phyloP scores from a whole-genome alignment of 1,140 invertebrate species.

The Neodiprion lecontei region DNA sequence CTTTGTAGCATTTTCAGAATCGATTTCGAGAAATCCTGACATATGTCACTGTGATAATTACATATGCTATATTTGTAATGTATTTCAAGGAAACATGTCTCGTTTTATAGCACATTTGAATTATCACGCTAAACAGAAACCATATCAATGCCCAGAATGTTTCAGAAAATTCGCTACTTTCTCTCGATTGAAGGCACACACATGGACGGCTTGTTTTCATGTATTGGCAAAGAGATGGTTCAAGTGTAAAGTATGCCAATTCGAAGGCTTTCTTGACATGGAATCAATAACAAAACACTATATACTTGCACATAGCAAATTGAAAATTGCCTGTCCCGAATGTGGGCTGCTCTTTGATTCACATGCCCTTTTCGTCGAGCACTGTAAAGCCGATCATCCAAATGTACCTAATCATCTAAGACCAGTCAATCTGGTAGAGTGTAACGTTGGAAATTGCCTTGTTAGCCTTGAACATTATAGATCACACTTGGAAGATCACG shows the following conservation, averaged over 20 bases:
- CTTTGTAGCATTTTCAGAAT: slow-evolving; percentile 46
- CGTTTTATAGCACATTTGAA: slow-evolving; percentile 46
- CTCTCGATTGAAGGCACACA: slow-evolving; percentile 42
- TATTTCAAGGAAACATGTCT: slow-evolving; percentile 39
- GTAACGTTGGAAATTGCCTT: slow-evolving; percentile 43
- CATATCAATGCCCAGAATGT: slow-evolving; percentile 50
- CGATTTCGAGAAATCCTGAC: slow-evolving; percentile 25
- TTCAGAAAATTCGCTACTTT: slow-evolving; percentile 32
- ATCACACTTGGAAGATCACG: slow-evolving; percentile 41
- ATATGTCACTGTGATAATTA: slow-evolving; percentile 51
- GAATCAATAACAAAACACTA: slow-evolving; percentile 51
- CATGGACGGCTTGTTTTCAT: slow-evolving; percentile 53
- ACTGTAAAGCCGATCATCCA: slow-evolving; percentile 37
- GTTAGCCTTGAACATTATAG: slow-evolving; percentile 40
- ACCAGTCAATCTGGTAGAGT: slow-evolving; percentile 38
- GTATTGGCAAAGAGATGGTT: slow-evolving; percentile 37
- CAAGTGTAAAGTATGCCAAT: slow-evolving; percentile 48
- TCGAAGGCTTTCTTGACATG: slow-evolving; percentile 50
- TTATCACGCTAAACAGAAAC: slow-evolving; percentile 42
- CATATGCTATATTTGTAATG: slow-evolving; percentile 47
- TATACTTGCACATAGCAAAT: slow-evolving; percentile 42
- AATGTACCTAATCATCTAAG: slow-evolving; percentile 10
- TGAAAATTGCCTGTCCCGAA: slow-evolving; percentile 38
- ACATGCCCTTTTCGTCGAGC: slow-evolving; percentile 36
- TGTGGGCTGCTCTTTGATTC: slow-evolving; percentile 42